These are phyloP conservation scores for Leptoteleia sp. DNA, from an alignment of 1,140 invertebrate genomes.

Conservation along the genomic window DNA sequence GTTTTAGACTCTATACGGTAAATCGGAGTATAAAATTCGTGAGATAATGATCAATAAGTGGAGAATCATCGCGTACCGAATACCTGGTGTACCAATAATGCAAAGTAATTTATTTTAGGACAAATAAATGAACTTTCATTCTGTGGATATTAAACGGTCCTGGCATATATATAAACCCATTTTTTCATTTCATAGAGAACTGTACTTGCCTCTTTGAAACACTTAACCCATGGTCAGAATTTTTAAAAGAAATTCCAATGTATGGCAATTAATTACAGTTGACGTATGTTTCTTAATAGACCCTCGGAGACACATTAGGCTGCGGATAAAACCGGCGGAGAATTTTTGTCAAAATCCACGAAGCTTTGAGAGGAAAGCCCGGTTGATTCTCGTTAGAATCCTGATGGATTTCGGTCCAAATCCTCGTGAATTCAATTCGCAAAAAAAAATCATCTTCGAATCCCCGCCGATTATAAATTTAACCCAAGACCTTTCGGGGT, in stretches of 20 bases:
- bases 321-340: conserved; percentile 4
- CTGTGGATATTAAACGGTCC: too few species aligned
- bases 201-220: neutral
- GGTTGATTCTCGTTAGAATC: conserved; percentile 32
- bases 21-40: too few species aligned
- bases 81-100: too few species aligned
- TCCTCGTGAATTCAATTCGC: conserved; percentile 22
- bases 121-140: too few species aligned
- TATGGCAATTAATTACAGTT: conserved; percentile 8
- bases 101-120: too few species aligned
- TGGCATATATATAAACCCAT: too few species aligned
- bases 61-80: too few species aligned
- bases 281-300: conserved; percentile 11
- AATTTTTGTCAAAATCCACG: conserved; percentile 41
- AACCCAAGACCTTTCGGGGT: neutral
- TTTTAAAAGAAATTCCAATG: neutral
- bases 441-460: conserved; percentile 23
- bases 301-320: conserved; percentile 14
- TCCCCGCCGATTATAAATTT: conserved; percentile 27
- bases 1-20: too few species aligned
- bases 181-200: too few species aligned
- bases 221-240: too few species aligned
- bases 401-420: conserved; percentile 21
- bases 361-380: conserved; percentile 24
- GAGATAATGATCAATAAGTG: too few species aligned